These are phyloP conservation scores for Spilogale gracilis DNA, from an alignment of 2,113 vertebrate genomes.

Conservation along the genomic window DNA sequence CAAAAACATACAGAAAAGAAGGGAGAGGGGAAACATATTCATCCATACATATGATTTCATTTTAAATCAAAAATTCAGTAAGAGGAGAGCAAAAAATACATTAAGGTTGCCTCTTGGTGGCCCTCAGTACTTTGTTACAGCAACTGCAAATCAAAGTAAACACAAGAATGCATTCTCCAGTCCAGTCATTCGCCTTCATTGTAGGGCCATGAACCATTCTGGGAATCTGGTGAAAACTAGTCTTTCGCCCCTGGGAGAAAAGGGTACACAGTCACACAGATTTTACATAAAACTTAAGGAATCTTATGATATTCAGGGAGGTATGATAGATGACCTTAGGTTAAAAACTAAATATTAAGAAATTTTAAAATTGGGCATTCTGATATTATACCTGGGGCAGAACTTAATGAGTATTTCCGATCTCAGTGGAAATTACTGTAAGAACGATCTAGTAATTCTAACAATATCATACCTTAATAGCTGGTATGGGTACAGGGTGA, in stretches of 20 bases:
- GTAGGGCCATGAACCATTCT: neutral
- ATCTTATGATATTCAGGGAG: neutral
- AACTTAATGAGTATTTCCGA: neutral
- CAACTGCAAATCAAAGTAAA: neutral
- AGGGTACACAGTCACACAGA: neutral
- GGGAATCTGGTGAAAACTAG: neutral
- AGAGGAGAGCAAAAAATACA: neutral
- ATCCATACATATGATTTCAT: rapidly evolving
- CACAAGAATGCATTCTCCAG: neutral
- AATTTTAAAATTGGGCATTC: neutral
- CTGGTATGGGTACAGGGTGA: neutral
- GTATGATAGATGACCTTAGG: neutral
- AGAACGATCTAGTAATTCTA: neutral
- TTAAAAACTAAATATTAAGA: slow-evolving; percentile 8
- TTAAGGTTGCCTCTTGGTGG: slow-evolving; percentile 66
- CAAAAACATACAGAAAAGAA: slow-evolving; percentile 59
- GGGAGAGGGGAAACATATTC: neutral
- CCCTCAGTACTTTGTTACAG: neutral
- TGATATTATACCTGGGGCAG: neutral
- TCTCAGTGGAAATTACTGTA: neutral
- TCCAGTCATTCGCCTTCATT: neutral
- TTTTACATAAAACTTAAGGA: neutral
- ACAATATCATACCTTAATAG: neutral
- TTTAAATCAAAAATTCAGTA: neutral
- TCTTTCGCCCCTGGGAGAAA: neutral